Base-by-base conservation (phyloP, 2,888 invertebrate species). In the Alloplasta piceator region DNA sequence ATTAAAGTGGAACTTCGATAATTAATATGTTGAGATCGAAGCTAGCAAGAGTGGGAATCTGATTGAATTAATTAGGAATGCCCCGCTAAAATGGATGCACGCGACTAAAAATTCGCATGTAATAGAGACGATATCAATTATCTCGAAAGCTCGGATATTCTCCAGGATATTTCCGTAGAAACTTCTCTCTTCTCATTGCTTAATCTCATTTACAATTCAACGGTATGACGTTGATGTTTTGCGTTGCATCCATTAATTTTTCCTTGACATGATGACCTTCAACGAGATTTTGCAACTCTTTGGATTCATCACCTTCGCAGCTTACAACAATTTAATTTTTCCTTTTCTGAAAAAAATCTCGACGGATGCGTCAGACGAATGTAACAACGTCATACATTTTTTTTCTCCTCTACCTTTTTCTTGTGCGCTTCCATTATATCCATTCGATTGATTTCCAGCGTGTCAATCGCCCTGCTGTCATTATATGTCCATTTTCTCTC, bases 51-150 rank as follows among this genome's bases (percentile, higher is more conserved):
- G 26, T 26, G 1, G 3, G 26, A 26, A 26, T 26, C 26, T 26
- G 26, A 26, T 26, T 26, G 26, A 26, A 26, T 26, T 26, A 26
- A 26, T 26, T 3, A 26, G 26, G 3, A 26, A 26, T 26, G 26
- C 26, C 26, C 3, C 26, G 26, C 1, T 2, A 3, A 26, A 26
- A 26, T 26, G 26, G 26, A 26, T 26, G 26, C 48, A 48, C 48
- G 48, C 26, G 26, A 71, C 64, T 9, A 52, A 71, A 64, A 77
- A 64, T 38, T 60, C 43, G 14, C 50, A 71, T 50, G 41, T 38
- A 79, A 41, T 38, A 79, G 61, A 46, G 48, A 36, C 36, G 48
- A 41, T 58, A 52, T 75, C 67, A 67, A 39, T 67, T 52, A 58
- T 58, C 60, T 43, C 9, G 75, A 60, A 67, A 50, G 60, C 58